Conservation (phyloP, 2,888 invertebrate species). For the Dinocampus coccinellae region DNA sequence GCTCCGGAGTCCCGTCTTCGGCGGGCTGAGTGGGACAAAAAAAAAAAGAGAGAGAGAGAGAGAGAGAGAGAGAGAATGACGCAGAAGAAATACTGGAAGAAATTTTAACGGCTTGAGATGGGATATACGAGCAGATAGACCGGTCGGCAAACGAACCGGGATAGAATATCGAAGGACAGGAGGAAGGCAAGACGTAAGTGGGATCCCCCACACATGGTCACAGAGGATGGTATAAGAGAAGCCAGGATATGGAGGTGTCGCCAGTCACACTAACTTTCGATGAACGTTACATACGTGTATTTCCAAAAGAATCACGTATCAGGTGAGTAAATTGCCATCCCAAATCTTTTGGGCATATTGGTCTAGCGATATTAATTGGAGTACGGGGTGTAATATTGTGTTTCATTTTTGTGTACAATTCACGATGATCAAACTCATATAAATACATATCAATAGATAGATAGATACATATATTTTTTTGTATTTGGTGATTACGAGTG, state of each 20-base stretch:
- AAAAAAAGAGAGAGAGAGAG: constrained; percentile 24
- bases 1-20: constrained; percentile 16
- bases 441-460: neutral
- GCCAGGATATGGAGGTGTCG: constrained; percentile 66
- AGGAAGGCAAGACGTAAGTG: constrained; percentile 37
- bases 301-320: constrained; percentile 41
- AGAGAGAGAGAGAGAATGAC: constrained; percentile 22
- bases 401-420: neutral
- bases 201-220: constrained; percentile 49
- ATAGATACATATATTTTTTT: neutral
- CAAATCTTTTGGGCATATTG: neutral
- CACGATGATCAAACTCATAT: too few relatives aligned
- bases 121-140: constrained; percentile 18
- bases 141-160: constrained; percentile 29
- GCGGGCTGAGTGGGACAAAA: neutral
- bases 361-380: neutral
- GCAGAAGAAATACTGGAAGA: constrained; percentile 7
- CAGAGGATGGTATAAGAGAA: constrained; percentile 67
- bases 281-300: constrained; percentile 52
- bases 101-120: constrained; percentile 24
- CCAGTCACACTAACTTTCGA: constrained; percentile 69
- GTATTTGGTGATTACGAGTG: neutral
- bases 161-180: constrained; percentile 47
- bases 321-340: constrained; percentile 47
- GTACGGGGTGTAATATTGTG: constrained; percentile 4